Conservation (phyloP, 2,888 invertebrate species). For the Nowickia ferox region DNA sequence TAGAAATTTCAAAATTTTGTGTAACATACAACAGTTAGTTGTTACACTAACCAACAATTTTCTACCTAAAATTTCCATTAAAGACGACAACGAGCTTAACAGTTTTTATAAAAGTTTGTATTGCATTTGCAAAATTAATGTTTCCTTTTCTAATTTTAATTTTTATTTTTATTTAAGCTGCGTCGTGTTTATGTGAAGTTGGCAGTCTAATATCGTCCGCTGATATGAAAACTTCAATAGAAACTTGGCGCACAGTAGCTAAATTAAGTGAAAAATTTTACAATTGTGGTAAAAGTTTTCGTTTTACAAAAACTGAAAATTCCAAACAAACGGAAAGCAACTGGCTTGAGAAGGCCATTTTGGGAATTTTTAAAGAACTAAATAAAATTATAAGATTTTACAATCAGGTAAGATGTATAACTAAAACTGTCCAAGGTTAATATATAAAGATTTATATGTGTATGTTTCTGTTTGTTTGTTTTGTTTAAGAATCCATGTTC, state of each 20-base stretch:
- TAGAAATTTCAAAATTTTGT: slow-evolving; percentile 40
- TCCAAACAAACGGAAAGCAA: slow-evolving; percentile 3
- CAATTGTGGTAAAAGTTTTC: not conserved
- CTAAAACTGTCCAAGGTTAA: not conserved
- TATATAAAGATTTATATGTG: not conserved
- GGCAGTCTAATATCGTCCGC: slow-evolving; percentile 33
- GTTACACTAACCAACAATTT: slow-evolving; percentile 29
- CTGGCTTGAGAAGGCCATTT: slow-evolving; percentile 44
- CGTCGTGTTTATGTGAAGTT: slow-evolving; percentile 56
- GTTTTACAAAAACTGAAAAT: not conserved
- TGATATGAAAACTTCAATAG: slow-evolving; percentile 56
- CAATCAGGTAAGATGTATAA: slow-evolving; percentile 8
- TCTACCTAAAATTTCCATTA: slow-evolving; percentile 17
- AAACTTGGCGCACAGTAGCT: slow-evolving; percentile 53
- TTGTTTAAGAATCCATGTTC: slow-evolving; percentile 34
- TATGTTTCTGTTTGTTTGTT: not conserved
- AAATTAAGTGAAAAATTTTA: slow-evolving; percentile 48
- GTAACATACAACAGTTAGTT: slow-evolving; percentile 31
- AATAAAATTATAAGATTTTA: slow-evolving; percentile 19
- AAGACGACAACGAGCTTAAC: slow-evolving; percentile 17
- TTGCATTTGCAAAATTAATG: not conserved
- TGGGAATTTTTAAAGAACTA: slow-evolving; percentile 56
- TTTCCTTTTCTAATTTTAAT: not conserved
- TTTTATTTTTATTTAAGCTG: slow-evolving; percentile 36
- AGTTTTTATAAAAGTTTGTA: slow-evolving; percentile 44